These are phyloP conservation scores for Erpetoichthys calabaricus DNA, from an alignment of 2,797 vertebrate species.

Conservation along the genomic window DNA sequence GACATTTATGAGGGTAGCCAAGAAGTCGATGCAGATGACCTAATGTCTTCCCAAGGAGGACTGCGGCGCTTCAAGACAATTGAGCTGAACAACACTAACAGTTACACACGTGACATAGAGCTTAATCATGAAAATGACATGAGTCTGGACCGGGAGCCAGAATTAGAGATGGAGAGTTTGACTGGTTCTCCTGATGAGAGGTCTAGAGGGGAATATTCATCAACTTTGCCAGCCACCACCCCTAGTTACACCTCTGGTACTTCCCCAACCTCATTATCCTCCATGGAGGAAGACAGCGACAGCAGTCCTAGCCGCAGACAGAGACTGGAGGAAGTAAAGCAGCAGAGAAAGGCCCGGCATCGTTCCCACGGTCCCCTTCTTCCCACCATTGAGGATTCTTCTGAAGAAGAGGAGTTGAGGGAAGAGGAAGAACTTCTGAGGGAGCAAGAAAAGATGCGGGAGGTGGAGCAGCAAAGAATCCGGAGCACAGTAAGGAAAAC, in stretches of 20 bases:
- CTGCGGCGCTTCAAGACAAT: constrained; percentile 96
- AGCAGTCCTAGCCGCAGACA: constrained; percentile 95
- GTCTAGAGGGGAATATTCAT: constrained; percentile 91
- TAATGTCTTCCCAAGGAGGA: constrained; percentile 76
- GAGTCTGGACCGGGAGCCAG: constrained; percentile 80
- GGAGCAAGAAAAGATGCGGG: constrained; percentile 97
- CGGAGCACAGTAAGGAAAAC: constrained; percentile 93
- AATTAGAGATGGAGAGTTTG: constrained; percentile 97
- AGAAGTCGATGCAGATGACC: constrained; percentile 57
- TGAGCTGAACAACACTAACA: constrained; percentile 86
- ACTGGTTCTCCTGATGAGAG: constrained; percentile 92
- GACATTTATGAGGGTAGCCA: constrained; percentile 39
- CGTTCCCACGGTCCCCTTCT: constrained; percentile 88
- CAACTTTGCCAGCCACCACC: constrained; percentile 87
- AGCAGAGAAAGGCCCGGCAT: constrained; percentile 93
- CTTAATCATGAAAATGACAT: constrained; percentile 70
- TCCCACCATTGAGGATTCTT: constrained; percentile 96
- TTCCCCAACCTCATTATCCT: constrained; percentile 93
- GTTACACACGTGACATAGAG: constrained; percentile 77
- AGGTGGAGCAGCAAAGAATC: constrained; percentile 93
- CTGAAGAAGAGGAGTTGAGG: constrained; percentile 91
- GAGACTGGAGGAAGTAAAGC: constrained; percentile 88
- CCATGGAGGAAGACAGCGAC: constrained; percentile 95
- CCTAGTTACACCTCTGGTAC: constrained; percentile 96
- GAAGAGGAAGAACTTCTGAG: constrained; percentile 94